These are phyloP conservation scores for Colletes latitarsis DNA, from an alignment of 1,140 invertebrate genomes.

Conservation along the genomic window DNA sequence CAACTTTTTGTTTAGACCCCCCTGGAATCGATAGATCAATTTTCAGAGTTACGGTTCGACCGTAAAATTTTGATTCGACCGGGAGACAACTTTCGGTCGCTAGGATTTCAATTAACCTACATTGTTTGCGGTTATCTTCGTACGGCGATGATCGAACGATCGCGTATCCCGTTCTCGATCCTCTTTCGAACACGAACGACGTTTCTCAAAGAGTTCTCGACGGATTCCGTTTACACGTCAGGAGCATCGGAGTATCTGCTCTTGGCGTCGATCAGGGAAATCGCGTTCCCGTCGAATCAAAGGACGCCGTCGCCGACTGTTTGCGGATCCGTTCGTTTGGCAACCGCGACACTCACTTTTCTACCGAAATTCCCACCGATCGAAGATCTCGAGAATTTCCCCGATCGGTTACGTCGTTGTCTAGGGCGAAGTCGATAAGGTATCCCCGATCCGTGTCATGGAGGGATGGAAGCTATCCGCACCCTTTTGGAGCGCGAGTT, in stretches of 20 bases:
- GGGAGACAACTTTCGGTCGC: no score
- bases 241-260: conserved; percentile 25
- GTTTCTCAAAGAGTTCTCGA: conserved; percentile 31
- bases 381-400: not conserved
- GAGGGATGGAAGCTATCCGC: not conserved
- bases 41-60: no score
- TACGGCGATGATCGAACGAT: not conserved
- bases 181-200: conserved; percentile 11
- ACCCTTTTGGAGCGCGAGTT: not conserved
- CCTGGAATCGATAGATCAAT: no score
- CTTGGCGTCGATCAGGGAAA: conserved; percentile 36
- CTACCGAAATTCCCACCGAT: not conserved
- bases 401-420: not conserved
- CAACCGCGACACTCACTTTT: not conserved
- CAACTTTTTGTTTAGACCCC: no score
- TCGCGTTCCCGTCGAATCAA: conserved; percentile 17
- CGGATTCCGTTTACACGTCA: conserved; percentile 42
- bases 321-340: not conserved
- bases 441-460: not conserved
- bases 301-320: not conserved
- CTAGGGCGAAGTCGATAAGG: conserved; percentile 4
- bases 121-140: not conserved
- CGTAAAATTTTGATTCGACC: no score
- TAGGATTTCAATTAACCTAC: no score
- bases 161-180: not conserved